Evolutionary conservation across 2,888 invertebrate species (phyloP).

Genomic region (Hoplodrina blanda): DNA sequence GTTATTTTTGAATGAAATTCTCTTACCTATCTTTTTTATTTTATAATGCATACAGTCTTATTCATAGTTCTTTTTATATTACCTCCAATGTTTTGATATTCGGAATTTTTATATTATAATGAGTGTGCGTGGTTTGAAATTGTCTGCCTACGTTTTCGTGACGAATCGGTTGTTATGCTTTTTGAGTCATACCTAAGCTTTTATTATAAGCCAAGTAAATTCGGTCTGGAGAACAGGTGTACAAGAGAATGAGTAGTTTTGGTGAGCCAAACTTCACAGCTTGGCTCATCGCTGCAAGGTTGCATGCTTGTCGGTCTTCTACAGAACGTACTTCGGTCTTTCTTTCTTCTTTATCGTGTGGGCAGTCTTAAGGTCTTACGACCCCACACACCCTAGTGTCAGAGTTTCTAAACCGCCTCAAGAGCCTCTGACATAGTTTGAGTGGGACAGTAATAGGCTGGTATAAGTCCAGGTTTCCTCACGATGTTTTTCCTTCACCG

Average conservation of each 20-base stretch:
- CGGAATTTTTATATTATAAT: constrained; percentile 42
- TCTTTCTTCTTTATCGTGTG: too few relatives aligned
- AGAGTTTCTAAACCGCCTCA: too few relatives aligned
- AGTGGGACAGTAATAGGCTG: too few relatives aligned
- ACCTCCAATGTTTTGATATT: constrained; percentile 54
- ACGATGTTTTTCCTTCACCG: too few relatives aligned
- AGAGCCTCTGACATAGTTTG: too few relatives aligned
- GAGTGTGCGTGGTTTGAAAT: constrained; percentile 29
- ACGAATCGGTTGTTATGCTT: constrained; percentile 27
- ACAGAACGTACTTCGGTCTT: too few relatives aligned
- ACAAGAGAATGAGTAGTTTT: neutral
- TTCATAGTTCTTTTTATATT: constrained; percentile 28
- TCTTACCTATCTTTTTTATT: constrained; percentile 9
- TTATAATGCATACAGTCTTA: constrained; percentile 17
- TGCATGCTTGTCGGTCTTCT: too few relatives aligned
- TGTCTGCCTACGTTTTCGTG: constrained; percentile 42
- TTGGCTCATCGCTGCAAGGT: too few relatives aligned
- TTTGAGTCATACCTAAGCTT: constrained; percentile 47
- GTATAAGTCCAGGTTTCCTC: too few relatives aligned
- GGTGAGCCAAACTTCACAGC: neutral
- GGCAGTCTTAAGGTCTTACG: too few relatives aligned
- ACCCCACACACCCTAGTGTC: too few relatives aligned
- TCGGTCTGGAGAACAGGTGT: constrained; percentile 23
- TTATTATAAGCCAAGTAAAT: constrained; percentile 35
- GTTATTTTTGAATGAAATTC: constrained; percentile 30